These are phyloP conservation scores for Drosophila setifemur DNA, from an alignment of 1,140 invertebrate species.

Conservation along the genomic window DNA sequence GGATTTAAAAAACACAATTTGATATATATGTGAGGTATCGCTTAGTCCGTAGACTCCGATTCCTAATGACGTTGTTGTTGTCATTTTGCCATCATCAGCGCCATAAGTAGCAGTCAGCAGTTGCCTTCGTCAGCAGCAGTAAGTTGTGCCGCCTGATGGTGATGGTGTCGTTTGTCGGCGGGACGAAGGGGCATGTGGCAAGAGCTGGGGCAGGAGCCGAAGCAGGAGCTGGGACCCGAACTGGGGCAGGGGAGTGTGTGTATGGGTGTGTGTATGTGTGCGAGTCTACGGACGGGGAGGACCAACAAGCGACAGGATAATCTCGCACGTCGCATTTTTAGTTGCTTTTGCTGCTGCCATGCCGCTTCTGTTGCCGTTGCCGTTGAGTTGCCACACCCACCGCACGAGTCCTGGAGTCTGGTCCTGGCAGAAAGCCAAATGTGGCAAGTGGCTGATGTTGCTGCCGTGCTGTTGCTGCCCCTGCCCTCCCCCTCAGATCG, in stretches of 20 bases:
- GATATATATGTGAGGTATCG: background rate
- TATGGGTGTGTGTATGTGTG: conserved; percentile 17
- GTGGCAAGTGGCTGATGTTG: conserved; percentile 75
- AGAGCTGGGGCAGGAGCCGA: background rate
- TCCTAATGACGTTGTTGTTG: conserved; percentile 49
- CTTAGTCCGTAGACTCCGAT: background rate
- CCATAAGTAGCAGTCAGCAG: conserved; percentile 74
- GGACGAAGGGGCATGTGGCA: background rate
- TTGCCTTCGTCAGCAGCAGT: conserved; percentile 58
- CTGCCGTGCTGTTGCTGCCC: conserved; percentile 12
- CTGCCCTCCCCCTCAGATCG: too few relatives aligned
- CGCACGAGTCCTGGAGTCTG: conserved; percentile 47
- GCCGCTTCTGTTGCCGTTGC: conserved; percentile 13
- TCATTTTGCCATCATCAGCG: conserved; percentile 76
- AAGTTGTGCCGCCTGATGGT: conserved; percentile 66
- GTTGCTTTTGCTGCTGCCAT: conserved; percentile 65
- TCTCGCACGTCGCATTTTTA: conserved; percentile 80
- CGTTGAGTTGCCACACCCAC: conserved; percentile 20
- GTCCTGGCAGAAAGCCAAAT: conserved; percentile 78
- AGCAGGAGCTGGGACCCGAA: background rate
- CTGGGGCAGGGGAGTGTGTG: conserved; percentile 1
- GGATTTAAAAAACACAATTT: too few relatives aligned
- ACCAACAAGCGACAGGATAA: conserved; percentile 79
- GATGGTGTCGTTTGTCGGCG: conserved; percentile 37
- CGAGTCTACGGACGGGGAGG: conserved; percentile 44